These are phyloP conservation scores for Bugulina stolonifera DNA, from an alignment of 2,888 invertebrate genomes.

Conservation along the genomic window DNA sequence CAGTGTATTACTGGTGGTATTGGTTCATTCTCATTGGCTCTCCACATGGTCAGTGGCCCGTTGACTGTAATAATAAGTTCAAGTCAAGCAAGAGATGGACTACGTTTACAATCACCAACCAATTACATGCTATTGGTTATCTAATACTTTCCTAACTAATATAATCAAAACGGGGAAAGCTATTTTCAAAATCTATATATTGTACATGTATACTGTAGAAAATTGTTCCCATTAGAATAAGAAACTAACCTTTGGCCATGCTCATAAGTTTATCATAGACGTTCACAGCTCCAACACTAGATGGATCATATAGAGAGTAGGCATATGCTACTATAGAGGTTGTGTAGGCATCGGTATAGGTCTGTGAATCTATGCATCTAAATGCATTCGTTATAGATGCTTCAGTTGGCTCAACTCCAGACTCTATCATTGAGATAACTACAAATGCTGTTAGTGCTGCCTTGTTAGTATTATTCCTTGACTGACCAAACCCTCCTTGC, in stretches of 20 bases:
- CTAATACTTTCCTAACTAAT: too few relatives aligned
- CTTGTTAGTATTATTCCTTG: conserved; percentile 29
- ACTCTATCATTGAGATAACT: conserved; percentile 42
- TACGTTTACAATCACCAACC: too few relatives aligned
- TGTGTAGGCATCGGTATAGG: conserved; percentile 35
- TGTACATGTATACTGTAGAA: too few relatives aligned
- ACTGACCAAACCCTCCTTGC: conserved; percentile 30
- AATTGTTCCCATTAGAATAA: too few relatives aligned
- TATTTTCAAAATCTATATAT: too few relatives aligned
- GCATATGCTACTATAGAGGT: conserved; percentile 33
- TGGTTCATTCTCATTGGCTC: conserved; percentile 34
- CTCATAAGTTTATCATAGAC: conserved; percentile 22
- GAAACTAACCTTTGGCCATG: conserved; percentile 27
- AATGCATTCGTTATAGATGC: conserved; percentile 32
- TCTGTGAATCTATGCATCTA: conserved; percentile 31
- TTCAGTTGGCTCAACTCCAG: conserved; percentile 34
- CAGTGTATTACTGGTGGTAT: conserved; percentile 13
- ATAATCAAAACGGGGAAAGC: too few relatives aligned
- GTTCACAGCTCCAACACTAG: not conserved
- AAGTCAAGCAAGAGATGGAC: too few relatives aligned
- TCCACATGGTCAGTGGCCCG: conserved; percentile 75
- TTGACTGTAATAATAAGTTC: conserved; percentile 43
- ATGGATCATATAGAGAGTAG: conserved; percentile 29
- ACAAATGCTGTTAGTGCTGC: conserved; percentile 45
- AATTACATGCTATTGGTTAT: too few relatives aligned